These are phyloP conservation scores for Kryptolebias marmoratus DNA, from an alignment of 2,113 vertebrate species.

Conservation along the genomic window DNA sequence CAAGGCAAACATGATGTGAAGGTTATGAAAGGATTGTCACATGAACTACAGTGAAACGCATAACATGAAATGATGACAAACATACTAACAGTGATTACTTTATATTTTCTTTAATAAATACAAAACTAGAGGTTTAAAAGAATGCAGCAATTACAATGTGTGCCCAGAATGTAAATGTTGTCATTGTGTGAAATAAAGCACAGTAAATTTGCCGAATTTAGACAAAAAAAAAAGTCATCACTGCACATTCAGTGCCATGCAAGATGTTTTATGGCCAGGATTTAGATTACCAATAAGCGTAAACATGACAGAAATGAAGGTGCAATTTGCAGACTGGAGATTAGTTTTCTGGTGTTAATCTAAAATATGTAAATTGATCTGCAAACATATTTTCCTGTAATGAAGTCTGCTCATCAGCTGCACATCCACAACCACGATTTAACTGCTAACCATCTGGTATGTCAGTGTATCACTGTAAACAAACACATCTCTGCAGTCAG, in stretches of 20 bases:
- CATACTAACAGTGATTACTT: conserved; percentile 18
- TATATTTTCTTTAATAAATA: conserved; percentile 14
- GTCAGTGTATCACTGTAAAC: conserved; percentile 7
- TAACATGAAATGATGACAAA: conserved; percentile 14
- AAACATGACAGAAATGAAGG: conserved; percentile 17
- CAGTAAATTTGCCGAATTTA: not conserved
- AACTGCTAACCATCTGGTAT: not conserved
- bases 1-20: conserved; percentile 6
- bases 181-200: conserved; percentile 23
- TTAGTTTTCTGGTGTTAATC: not conserved
- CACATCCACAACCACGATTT: conserved; percentile 5
- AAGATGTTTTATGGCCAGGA: conserved; percentile 28
- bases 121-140: conserved; percentile 31
- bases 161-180: conserved; percentile 8
- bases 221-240: conserved; percentile 7
- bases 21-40: conserved; percentile 62
- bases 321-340: conserved; percentile 10
- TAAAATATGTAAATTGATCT: conserved; percentile 23
- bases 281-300: conserved; percentile 14
- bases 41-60: conserved; percentile 45
- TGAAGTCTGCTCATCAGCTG: conserved; percentile 6
- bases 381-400: conserved; percentile 6
- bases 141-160: not conserved
- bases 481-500: not conserved
- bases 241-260: conserved; percentile 53